Evolutionary conservation across 2,888 invertebrate species (phyloP).

Genomic region (Smittia aterrima): DNA sequence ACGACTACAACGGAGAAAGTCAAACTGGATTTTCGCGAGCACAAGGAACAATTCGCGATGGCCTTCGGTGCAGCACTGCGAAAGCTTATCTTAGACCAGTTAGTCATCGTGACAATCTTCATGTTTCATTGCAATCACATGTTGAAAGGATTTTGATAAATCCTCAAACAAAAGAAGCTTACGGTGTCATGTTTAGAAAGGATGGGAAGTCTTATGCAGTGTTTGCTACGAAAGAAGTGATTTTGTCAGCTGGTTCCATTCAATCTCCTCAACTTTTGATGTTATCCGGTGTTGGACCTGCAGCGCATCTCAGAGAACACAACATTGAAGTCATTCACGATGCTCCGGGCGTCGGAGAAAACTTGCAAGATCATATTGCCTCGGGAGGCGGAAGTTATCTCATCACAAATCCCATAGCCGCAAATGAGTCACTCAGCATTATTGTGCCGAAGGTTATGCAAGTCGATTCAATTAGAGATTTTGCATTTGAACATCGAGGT

Average conservation of each 20-base stretch:
- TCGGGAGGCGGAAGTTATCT: conserved; percentile 74
- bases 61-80: conserved; percentile 78
- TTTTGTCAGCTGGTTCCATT: conserved; percentile 80
- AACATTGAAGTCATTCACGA: conserved; percentile 62
- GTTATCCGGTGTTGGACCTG: conserved; percentile 79
- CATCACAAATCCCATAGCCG: conserved; percentile 62
- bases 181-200: conserved; percentile 64
- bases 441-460: conserved; percentile 66
- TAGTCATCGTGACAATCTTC: conserved; percentile 67
- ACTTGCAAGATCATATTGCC: conserved; percentile 80
- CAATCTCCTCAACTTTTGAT: conserved; percentile 83
- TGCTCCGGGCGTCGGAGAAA: conserved; percentile 72
- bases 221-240: conserved; percentile 70
- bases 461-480: conserved; percentile 62
- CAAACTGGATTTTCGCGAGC: conserved; percentile 78
- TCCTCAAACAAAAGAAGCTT: conserved; percentile 59
- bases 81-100: conserved; percentile 75
- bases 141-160: conserved; percentile 69
- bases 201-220: conserved; percentile 55
- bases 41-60: conserved; percentile 74
- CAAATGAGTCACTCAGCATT: conserved; percentile 63
- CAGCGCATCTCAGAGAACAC: conserved; percentile 60
- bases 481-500: conserved; percentile 61
- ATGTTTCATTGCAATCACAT: conserved; percentile 66
- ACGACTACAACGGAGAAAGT: conserved; percentile 73